Conservation (phyloP, 2,113 vertebrate genomes). For the Anser cygnoides region DNA sequence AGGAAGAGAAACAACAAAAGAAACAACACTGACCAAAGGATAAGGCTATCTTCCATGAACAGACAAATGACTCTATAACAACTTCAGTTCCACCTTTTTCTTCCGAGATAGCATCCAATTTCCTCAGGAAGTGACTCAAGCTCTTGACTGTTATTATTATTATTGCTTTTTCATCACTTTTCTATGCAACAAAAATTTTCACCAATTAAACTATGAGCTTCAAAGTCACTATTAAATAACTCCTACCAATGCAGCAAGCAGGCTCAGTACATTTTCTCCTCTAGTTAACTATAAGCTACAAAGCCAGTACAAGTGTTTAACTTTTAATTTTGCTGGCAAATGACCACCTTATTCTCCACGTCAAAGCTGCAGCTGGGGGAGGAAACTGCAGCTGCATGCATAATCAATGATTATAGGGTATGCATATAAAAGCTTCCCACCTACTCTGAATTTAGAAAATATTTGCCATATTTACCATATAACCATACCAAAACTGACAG, state of each 20-base stretch:
- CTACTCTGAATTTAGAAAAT: slow-evolving; percentile 23
- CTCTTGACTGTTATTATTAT: neutral
- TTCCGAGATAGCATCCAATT: neutral
- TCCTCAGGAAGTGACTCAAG: neutral
- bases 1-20: neutral
- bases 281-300: neutral
- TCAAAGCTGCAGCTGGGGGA: slow-evolving; percentile 7
- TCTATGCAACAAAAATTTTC: neutral
- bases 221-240: neutral
- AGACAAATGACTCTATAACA: neutral
- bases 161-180: neutral
- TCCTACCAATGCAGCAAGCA: neutral
- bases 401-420: slow-evolving; percentile 27
- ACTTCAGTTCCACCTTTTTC: neutral
- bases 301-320: neutral
- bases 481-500: neutral
- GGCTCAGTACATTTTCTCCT: neutral
- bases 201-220: neutral
- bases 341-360: neutral
- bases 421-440: slow-evolving; percentile 15
- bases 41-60: neutral
- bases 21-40: neutral
- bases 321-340: slow-evolving; percentile 16
- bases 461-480: slow-evolving; percentile 16
- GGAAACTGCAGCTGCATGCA: neutral